A percentile compares a stretch with the other conserved stretches of the same genome.
phyloP scores from a whole-genome alignment of 1,140 invertebrate genomes.

The Rhopalosiphum padi region DNA sequence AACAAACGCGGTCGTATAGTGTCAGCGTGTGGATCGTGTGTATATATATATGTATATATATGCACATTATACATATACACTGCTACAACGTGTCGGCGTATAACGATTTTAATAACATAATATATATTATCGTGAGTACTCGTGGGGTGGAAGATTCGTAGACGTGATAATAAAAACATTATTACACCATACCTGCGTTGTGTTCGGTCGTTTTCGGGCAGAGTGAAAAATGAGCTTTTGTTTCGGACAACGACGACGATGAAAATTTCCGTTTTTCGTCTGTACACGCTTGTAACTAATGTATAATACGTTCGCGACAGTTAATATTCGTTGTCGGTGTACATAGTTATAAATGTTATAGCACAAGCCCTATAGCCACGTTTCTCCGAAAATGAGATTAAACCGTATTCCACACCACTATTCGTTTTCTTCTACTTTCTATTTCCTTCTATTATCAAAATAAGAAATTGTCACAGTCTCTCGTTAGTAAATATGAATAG shows the following conservation, averaged over 20 bases:
- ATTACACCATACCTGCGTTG: background rate
- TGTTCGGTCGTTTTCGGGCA: background rate
- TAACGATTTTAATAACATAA: background rate
- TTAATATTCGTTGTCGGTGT: background rate
- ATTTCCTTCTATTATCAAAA: background rate
- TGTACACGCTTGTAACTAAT: background rate
- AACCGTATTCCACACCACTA: background rate
- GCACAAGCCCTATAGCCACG: too few relatives aligned
- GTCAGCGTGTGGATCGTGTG: background rate
- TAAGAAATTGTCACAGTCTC: background rate
- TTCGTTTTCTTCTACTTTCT: background rate
- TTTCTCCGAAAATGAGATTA: background rate
- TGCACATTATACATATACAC: too few relatives aligned
- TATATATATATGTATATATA: too few relatives aligned
- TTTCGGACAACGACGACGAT: background rate
- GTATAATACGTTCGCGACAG: background rate
- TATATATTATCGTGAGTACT: background rate
- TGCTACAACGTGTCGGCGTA: background rate
- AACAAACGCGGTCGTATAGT: background rate
- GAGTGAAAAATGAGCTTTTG: background rate
- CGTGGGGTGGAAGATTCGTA: background rate
- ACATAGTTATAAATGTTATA: too few relatives aligned
- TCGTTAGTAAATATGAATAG: background rate
- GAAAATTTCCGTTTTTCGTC: background rate
- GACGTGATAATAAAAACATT: background rate